Evolutionary conservation across 2,113 vertebrate genomes (phyloP).

Genomic region (Rostratula benghalensis): DNA sequence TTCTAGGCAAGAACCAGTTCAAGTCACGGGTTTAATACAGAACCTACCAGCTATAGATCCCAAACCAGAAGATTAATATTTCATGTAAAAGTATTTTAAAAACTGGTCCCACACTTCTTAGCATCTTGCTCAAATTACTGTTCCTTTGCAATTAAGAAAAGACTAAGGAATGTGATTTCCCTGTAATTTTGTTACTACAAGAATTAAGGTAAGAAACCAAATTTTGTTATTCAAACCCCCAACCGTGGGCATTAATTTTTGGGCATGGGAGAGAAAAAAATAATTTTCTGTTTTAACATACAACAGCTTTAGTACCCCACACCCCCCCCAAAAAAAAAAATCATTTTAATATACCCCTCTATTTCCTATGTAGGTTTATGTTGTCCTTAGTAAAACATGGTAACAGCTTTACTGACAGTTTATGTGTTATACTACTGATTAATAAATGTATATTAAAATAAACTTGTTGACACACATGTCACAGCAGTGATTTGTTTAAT

Average conservation of each 20-base stretch:
- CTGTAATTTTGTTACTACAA: background rate
- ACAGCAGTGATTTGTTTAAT: background rate
- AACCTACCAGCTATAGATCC: background rate
- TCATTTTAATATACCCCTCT: background rate
- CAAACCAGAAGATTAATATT: background rate
- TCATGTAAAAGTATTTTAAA: background rate
- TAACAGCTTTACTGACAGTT: background rate
- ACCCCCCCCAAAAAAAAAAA: no score
- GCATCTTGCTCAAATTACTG: background rate
- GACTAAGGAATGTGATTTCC: background rate
- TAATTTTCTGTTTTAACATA: slow-evolving; percentile 19
- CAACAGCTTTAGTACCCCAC: background rate
- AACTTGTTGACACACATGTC: background rate
- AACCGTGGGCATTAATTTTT: background rate
- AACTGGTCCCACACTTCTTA: background rate
- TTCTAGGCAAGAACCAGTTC: background rate
- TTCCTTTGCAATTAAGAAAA: background rate
- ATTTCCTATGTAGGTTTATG: background rate
- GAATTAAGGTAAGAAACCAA: background rate
- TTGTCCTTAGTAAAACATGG: slow-evolving; percentile 4
- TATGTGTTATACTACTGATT: background rate
- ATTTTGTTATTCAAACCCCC: background rate
- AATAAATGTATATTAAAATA: background rate
- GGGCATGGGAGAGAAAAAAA: background rate
- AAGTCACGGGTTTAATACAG: background rate